phyloP scores from a whole-genome alignment of 2,797 vertebrate genomes.

The Myiothlypis chrysogaster region DNA sequence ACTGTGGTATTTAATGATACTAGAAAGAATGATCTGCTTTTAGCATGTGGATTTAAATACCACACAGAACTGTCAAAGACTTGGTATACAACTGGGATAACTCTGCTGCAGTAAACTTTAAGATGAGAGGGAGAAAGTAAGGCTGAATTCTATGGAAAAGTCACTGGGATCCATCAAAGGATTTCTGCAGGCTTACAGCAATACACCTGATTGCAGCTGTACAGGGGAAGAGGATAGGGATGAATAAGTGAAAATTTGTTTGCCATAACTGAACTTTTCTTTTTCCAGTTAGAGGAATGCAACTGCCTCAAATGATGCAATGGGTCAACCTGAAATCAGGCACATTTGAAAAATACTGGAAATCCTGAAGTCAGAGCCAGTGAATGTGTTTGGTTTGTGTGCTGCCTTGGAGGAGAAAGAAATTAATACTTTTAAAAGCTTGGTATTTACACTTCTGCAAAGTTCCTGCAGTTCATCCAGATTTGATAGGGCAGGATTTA shows the following conservation, averaged over 20 bases:
- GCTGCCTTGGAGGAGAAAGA: slow-evolving; percentile 43
- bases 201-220: background rate
- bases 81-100: background rate
- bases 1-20: background rate
- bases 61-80: background rate
- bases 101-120: background rate
- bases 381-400: slow-evolving; percentile 56
- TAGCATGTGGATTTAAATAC: background rate
- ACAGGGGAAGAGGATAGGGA: background rate
- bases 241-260: background rate
- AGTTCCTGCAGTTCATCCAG: slow-evolving; percentile 49
- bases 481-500: slow-evolving; percentile 21
- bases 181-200: background rate
- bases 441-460: slow-evolving; percentile 39
- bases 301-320: slow-evolving; percentile 12
- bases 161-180: background rate
- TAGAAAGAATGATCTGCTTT: background rate
- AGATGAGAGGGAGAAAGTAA: background rate
- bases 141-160: background rate
- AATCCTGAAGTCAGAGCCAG: slow-evolving; percentile 37
- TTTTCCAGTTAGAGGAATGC: background rate
- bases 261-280: background rate
- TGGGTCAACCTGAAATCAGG: background rate
- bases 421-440: slow-evolving; percentile 56
- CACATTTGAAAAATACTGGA: slow-evolving; percentile 41